Evolutionary conservation across 2,797 vertebrate genomes (phyloP).

Genomic region (Lepilemur septentrionalis): DNA sequence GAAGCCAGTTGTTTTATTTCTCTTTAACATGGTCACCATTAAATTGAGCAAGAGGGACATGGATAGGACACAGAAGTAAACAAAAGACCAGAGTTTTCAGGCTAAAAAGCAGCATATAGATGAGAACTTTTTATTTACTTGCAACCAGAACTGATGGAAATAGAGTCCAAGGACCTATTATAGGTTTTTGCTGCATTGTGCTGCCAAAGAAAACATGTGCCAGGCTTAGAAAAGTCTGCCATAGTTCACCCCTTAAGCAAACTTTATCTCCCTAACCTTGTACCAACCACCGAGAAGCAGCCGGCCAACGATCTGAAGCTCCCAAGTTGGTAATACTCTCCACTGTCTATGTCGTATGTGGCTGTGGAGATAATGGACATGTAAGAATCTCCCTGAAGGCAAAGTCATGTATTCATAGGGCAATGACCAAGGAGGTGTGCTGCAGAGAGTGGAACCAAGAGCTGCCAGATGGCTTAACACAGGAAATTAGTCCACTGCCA

Average conservation of each 20-base stretch:
- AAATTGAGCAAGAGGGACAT: slow-evolving; percentile 42
- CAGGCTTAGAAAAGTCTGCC: background rate
- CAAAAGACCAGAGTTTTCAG: slow-evolving; percentile 1
- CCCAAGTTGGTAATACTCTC: background rate
- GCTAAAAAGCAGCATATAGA: background rate
- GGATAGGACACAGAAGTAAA: slow-evolving; percentile 41
- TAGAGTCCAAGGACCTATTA: background rate
- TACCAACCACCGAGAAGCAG: background rate
- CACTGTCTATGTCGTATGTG: background rate
- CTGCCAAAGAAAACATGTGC: background rate
- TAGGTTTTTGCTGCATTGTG: background rate
- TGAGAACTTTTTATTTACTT: slow-evolving; percentile 22
- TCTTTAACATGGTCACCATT: slow-evolving; percentile 46
- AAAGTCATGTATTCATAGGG: background rate
- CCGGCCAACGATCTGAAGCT: background rate
- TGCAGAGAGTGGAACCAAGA: background rate
- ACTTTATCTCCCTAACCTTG: background rate
- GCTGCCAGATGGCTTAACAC: background rate
- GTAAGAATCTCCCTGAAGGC: background rate
- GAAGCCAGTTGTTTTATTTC: slow-evolving; percentile 53
- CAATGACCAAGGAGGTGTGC: background rate
- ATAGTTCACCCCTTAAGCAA: background rate
- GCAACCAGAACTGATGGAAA: background rate
- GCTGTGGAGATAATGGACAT: background rate
- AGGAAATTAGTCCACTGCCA: background rate